Evolutionary conservation across 1,140 invertebrate species (phyloP).

Genomic region (Bombus polaris): DNA sequence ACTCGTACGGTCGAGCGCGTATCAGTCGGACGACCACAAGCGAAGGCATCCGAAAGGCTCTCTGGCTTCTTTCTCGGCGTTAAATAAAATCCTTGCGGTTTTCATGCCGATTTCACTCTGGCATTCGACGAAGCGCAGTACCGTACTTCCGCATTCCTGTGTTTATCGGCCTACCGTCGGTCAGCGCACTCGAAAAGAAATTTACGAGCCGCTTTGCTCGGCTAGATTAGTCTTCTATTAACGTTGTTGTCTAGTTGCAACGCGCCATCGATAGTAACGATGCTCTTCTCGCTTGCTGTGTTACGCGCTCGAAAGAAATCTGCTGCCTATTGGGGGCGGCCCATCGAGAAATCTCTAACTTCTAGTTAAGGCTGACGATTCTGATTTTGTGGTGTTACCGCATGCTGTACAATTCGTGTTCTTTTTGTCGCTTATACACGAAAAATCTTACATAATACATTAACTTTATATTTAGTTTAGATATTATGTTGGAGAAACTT

Average conservation of each 20-base stretch:
- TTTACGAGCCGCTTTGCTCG: constrained; percentile 53
- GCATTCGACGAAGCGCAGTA: constrained; percentile 62
- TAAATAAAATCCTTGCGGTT: constrained; percentile 69
- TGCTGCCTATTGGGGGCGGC: too few species aligned
- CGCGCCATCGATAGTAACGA: background rate
- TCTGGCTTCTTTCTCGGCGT: constrained; percentile 52
- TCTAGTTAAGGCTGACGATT: too few species aligned
- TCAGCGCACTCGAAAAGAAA: constrained; percentile 65
- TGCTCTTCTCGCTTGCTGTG: too few species aligned
- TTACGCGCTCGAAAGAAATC: too few species aligned
- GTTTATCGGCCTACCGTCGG: constrained; percentile 63
- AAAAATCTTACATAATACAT: too few species aligned
- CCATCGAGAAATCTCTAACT: too few species aligned
- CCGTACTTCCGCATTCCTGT: constrained; percentile 63
- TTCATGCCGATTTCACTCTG: constrained; percentile 69
- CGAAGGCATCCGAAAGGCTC: constrained; percentile 12
- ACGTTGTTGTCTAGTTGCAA: constrained; percentile 49
- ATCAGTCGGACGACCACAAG: constrained; percentile 15
- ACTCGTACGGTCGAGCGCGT: constrained; percentile 33
- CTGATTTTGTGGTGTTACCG: too few species aligned
- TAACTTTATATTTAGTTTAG: too few species aligned
- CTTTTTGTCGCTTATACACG: too few species aligned
- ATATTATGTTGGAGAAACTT: too few species aligned
- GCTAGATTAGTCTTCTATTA: constrained; percentile 57
- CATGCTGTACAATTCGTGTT: too few species aligned